Conservation (phyloP, 1,140 invertebrate genomes). For the Cydia amplana region DNA sequence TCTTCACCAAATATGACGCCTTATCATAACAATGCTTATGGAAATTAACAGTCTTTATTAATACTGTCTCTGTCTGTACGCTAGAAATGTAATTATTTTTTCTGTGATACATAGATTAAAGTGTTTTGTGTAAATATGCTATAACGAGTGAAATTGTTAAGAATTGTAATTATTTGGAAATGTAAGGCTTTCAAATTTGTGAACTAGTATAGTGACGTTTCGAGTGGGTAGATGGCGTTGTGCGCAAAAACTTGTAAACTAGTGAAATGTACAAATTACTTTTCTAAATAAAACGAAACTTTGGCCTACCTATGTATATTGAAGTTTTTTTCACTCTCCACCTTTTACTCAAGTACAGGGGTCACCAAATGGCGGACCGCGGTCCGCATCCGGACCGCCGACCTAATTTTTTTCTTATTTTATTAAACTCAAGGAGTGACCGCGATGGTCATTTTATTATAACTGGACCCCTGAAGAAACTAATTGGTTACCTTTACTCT, state of each 20-base stretch:
- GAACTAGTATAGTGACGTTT: constrained; percentile 51
- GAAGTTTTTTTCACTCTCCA: constrained; percentile 36
- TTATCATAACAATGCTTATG: too few relatives aligned
- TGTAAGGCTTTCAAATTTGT: constrained; percentile 68
- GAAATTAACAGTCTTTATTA: not conserved
- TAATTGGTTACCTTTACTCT: too few relatives aligned
- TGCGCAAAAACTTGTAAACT: constrained; percentile 57
- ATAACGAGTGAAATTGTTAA: constrained; percentile 53
- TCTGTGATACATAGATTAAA: constrained; percentile 77
- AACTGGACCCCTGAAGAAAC: too few relatives aligned
- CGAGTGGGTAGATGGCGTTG: constrained; percentile 58
- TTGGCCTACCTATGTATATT: constrained; percentile 75
- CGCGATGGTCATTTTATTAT: too few relatives aligned
- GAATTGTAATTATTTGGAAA: constrained; percentile 42
- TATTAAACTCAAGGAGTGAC: too few relatives aligned
- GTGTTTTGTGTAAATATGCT: constrained; percentile 68
- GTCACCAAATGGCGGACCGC: too few relatives aligned
- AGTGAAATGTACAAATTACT: constrained; percentile 76
- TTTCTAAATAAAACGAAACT: constrained; percentile 77
- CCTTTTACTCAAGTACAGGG: too few relatives aligned
- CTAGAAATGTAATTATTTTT: constrained; percentile 73
- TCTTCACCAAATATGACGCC: too few relatives aligned
- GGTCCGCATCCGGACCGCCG: too few relatives aligned
- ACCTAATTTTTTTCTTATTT: too few relatives aligned
- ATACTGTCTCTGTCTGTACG: constrained; percentile 19